Evolutionary conservation across 2,888 invertebrate genomes (phyloP).

Genomic region (Ophraella communa): DNA sequence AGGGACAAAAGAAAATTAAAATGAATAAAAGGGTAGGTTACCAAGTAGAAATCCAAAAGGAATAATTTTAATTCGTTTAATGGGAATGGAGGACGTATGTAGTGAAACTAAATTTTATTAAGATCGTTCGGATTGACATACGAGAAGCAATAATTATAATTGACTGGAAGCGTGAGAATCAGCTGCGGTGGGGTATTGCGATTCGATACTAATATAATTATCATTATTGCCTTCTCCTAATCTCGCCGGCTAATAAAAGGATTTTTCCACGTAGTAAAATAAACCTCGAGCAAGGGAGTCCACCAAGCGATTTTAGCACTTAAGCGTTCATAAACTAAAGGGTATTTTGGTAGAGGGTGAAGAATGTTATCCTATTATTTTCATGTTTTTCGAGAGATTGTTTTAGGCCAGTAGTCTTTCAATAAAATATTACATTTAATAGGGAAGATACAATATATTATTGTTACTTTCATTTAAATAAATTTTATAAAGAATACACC

Average conservation of each 20-base stretch:
- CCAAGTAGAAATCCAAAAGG: neutral
- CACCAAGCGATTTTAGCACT: constrained; percentile 10
- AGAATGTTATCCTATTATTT: neutral
- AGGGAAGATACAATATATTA: neutral
- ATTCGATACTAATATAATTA: constrained; percentile 62
- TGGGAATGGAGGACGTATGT: neutral
- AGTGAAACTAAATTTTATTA: constrained; percentile 16
- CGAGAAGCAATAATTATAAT: constrained; percentile 40
- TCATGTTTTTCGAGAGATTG: neutral
- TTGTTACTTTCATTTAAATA: too few relatives aligned
- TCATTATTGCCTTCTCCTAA: constrained; percentile 61
- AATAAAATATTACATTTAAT: neutral
- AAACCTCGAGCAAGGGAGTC: neutral
- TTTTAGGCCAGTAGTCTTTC: neutral
- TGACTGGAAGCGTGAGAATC: constrained; percentile 53
- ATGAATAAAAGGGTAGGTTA: neutral
- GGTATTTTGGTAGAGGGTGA: neutral
- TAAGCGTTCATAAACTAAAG: neutral
- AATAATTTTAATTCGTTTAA: neutral
- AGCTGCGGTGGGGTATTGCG: constrained; percentile 53
- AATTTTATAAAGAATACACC: too few relatives aligned
- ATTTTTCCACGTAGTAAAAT: constrained; percentile 11
- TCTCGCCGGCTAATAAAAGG: constrained; percentile 51
- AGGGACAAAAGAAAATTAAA: too few relatives aligned
- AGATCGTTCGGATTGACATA: constrained; percentile 32